phyloP scores from a whole-genome alignment of 2,797 vertebrate species.

The Crenuchus spilurus region DNA sequence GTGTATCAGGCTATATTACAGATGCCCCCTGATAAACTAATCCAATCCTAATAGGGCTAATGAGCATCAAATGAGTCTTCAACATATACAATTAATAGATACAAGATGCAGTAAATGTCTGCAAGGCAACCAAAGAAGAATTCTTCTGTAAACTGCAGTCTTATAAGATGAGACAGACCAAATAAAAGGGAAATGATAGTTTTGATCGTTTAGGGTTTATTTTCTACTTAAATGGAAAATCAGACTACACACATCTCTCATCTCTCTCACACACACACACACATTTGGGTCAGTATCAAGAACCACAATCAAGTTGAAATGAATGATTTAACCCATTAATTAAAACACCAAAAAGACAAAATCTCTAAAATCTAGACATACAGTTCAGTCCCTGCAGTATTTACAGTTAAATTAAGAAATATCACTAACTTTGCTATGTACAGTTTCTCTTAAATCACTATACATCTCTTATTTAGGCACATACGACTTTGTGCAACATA shows the following conservation, averaged over 20 bases:
- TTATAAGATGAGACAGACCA: conserved; percentile 52
- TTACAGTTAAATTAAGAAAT: conserved; percentile 7
- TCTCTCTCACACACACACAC: background rate
- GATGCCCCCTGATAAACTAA: too few species aligned
- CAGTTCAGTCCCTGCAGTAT: background rate
- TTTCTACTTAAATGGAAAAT: conserved; percentile 65
- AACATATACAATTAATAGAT: background rate
- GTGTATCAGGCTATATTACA: too few species aligned
- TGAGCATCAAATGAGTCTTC: background rate
- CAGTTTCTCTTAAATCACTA: conserved; percentile 49
- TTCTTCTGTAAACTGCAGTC: background rate
- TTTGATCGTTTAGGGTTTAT: conserved; percentile 68
- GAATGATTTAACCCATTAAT: conserved; percentile 20
- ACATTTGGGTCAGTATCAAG: conserved; percentile 23
- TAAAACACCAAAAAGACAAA: conserved; percentile 5
- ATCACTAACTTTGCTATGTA: conserved; percentile 9
- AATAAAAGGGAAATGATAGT: conserved; percentile 69
- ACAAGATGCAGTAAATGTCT: background rate
- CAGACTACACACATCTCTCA: conserved; percentile 61
- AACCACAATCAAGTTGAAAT: conserved; percentile 28
- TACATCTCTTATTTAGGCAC: conserved; percentile 66
- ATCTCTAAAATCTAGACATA: background rate
- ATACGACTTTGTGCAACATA: conserved; percentile 64
- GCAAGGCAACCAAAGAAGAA: background rate
- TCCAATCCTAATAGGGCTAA: too few species aligned